Percentiles rank a stretch among this genome's conserved stretches.
These are phyloP conservation scores for Micropterix aruncella DNA, from an alignment of 2,888 invertebrate species.

Conservation along the genomic window DNA sequence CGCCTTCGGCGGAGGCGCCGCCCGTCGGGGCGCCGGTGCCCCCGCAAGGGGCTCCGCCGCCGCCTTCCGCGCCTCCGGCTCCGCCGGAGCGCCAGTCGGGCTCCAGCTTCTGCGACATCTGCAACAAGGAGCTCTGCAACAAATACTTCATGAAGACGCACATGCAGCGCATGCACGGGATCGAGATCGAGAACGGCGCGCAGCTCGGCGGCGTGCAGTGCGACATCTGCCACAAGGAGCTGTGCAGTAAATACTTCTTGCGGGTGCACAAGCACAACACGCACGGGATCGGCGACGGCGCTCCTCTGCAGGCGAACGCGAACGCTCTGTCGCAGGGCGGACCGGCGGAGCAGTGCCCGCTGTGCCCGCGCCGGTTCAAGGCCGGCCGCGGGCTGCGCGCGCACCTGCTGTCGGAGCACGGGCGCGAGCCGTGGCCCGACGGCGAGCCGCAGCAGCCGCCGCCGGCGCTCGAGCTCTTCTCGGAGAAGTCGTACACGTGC, in stretches of 20 bases:
- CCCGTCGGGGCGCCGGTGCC: conserved; percentile 11
- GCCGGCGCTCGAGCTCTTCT: conserved; percentile 42
- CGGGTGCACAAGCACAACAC: conserved; percentile 96
- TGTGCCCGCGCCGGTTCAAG: conserved; percentile 77
- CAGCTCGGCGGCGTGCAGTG: conserved; percentile 90
- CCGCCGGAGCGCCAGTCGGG: conserved; percentile 48
- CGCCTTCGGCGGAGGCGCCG: conserved; percentile 21
- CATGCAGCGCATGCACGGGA: conserved; percentile 97
- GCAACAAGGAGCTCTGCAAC: conserved; percentile 97
- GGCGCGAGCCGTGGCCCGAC: conserved; percentile 36
- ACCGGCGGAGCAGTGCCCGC: conserved; percentile 48
- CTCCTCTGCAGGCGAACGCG: conserved; percentile 33
- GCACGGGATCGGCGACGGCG: conserved; percentile 88
- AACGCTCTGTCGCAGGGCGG: conserved; percentile 20
- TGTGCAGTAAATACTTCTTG: conserved; percentile 95
- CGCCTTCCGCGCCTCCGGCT: conserved; percentile 24
- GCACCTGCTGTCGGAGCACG: conserved; percentile 78
- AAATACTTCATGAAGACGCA: conserved; percentile 99
- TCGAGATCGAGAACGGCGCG: conserved; percentile 83
- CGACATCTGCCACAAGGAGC: conserved; percentile 95
- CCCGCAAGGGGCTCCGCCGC: conserved; percentile 15
- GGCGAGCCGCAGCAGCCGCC: conserved; percentile 23
- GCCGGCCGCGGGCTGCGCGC: conserved; percentile 81
- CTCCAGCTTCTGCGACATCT: conserved; percentile 91
- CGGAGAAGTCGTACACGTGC: conserved; percentile 72